Conservation (phyloP, 2,888 invertebrate genomes). For the Mimachlamys varia region DNA sequence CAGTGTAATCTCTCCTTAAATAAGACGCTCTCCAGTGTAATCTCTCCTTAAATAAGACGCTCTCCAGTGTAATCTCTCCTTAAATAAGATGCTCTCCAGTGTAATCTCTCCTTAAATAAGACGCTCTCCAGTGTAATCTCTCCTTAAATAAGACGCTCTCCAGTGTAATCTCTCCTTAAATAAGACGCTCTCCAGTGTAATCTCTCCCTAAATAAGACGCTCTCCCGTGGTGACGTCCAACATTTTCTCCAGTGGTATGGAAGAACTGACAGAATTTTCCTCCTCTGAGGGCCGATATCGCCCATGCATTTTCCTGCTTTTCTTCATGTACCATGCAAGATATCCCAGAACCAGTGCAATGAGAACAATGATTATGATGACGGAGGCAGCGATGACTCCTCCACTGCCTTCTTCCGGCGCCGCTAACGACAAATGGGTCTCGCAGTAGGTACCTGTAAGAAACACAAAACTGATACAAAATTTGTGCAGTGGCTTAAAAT, state of each 20-base stretch:
- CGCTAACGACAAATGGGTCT: constrained; percentile 40
- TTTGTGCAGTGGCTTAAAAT: no score
- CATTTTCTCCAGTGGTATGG: constrained; percentile 66
- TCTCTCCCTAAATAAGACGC: constrained; percentile 54
- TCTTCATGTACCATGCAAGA: constrained; percentile 61
- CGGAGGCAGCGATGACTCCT: constrained; percentile 58
- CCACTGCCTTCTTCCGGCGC: not conserved
- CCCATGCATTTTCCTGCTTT: constrained; percentile 67
- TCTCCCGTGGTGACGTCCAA: constrained; percentile 60
- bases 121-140: constrained; percentile 56
- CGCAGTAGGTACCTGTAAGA: constrained; percentile 58
- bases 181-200: constrained; percentile 60
- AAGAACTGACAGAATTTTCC: constrained; percentile 57
- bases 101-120: constrained; percentile 53
- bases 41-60: constrained; percentile 54
- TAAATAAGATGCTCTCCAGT: constrained; percentile 62
- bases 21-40: constrained; percentile 60
- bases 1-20: constrained; percentile 51
- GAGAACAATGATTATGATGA: constrained; percentile 61
- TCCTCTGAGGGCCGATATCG: constrained; percentile 70
- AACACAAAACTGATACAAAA: not conserved
- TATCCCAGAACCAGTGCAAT: constrained; percentile 58
- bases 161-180: constrained; percentile 51
- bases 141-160: constrained; percentile 59
- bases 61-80: constrained; percentile 52